Evolutionary conservation across 2,113 vertebrate genomes (phyloP), one percentile per base, ranked within the genome.

Genomic region (Callaeas wilsoni): DNA sequence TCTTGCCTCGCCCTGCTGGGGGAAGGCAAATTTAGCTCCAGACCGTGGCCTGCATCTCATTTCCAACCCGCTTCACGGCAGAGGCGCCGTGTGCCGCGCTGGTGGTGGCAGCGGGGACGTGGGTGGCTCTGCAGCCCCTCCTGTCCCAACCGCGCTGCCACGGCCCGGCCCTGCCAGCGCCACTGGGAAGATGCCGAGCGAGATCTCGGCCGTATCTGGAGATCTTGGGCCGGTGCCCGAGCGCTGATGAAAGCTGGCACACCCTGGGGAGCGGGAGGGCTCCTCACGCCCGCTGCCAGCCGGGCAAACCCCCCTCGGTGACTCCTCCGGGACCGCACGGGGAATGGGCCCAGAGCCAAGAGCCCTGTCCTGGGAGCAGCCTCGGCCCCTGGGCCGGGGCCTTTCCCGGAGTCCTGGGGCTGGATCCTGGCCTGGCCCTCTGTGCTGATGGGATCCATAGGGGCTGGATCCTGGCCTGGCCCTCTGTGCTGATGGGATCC

Each of bases 141-240:
- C 74, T 50, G 57, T 26, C 64, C 87, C 90, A 49, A 27, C 63
- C 33, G 41, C 3, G 37, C 42, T 21, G 42, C 81, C 15, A 1
- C 0, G 55, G 44, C 76, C 33, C 0, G 55, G 44, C 76, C 33
- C 55, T 42, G 76, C 47, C 4, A 71, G 16, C 5, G 7, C 47
- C 0, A 16, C 13, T 35, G 22, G 53, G 67, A 20, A 79, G 79
- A 53, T 57, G 80, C 12, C 1, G 33, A 55, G 50, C 0, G 0
- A 80, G 90, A 95, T 63, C 81, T 80, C 84, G 70, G 20, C 39
- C 5, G 0, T 79, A 93, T 71, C 90, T 30, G 55, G 14, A 3
- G 4, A 93, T 93, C 92, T 94, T 13, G 67, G 90, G 53, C 55
- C 0, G 29, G 16, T 84, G 81, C 85, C 80, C 2, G 68, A 55